Conservation (phyloP, 1,140 invertebrate species). For the Drosophila carrolli region DNA sequence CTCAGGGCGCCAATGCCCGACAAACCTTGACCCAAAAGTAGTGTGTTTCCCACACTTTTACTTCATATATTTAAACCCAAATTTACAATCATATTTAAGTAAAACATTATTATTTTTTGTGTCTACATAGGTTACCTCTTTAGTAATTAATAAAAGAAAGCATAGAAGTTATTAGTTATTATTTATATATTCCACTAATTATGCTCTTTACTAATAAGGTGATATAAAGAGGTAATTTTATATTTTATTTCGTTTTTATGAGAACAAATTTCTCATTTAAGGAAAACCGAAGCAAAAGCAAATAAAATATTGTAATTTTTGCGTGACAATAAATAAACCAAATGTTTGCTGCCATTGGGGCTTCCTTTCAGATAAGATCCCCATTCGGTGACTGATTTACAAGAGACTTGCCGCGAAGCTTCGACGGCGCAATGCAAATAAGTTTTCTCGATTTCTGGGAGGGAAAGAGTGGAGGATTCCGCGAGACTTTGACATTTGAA, state of each 20-base stretch:
- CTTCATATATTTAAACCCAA: too few relatives aligned
- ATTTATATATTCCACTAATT: too few relatives aligned
- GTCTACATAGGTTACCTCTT: too few relatives aligned
- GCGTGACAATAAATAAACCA: conserved; percentile 3
- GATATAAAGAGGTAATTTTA: too few relatives aligned
- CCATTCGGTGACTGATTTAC: conserved; percentile 22
- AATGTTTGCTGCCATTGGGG: conserved; percentile 1
- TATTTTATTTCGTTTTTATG: too few relatives aligned
- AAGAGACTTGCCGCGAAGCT: conserved; percentile 22
- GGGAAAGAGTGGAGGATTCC: conserved; percentile 2
- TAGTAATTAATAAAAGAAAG: too few relatives aligned
- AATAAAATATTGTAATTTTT: not conserved
- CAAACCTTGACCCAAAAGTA: conserved; percentile 30
- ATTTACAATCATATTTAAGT: too few relatives aligned
- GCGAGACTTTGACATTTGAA: conserved; percentile 71
- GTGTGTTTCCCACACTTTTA: conserved; percentile 3
- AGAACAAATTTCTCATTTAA: too few relatives aligned
- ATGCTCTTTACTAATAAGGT: too few relatives aligned
- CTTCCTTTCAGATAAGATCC: conserved; percentile 23
- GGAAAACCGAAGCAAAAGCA: not conserved
- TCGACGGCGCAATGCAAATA: conserved; percentile 16
- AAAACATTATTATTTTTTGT: too few relatives aligned
- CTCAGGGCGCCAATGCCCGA: conserved; percentile 23
- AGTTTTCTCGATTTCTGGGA: conserved; percentile 3
- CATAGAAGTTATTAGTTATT: too few relatives aligned